Evolutionary conservation across 2,797 vertebrate genomes (phyloP).

Genomic region (Myripristis jacobus): DNA sequence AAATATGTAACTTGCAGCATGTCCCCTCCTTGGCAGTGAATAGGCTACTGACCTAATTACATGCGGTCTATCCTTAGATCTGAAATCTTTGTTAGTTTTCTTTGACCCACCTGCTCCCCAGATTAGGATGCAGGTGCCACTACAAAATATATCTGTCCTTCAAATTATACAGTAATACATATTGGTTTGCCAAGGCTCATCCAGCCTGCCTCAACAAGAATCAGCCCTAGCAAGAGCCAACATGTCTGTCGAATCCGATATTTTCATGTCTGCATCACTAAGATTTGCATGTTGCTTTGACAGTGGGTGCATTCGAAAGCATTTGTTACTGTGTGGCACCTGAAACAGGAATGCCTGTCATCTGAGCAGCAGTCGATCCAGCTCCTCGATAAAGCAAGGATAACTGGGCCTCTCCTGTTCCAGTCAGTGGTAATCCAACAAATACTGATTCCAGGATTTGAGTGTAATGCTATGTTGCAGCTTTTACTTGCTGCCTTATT

Average conservation of each 20-base stretch:
- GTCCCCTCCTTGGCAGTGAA: slow-evolving; percentile 5
- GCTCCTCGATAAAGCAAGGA: slow-evolving; percentile 1
- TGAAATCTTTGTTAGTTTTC: slow-evolving; percentile 1
- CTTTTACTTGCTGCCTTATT: neutral
- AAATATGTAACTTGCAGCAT: slow-evolving; percentile 4
- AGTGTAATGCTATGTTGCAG: neutral
- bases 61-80: slow-evolving; percentile 9
- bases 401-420: neutral
- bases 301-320: neutral
- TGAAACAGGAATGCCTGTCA: neutral
- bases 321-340: neutral
- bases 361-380: neutral
- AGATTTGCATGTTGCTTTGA: neutral
- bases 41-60: slow-evolving; percentile 20
- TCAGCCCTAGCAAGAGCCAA: slow-evolving; percentile 3
- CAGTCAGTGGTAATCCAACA: neutral
- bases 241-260: slow-evolving; percentile 4
- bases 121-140: neutral
- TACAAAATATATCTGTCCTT: slow-evolving; percentile 10
- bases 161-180: neutral
- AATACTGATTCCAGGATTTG: neutral
- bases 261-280: neutral
- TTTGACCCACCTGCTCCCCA: slow-evolving; percentile 23
- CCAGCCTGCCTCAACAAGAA: slow-evolving; percentile 27
- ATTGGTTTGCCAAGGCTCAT: slow-evolving; percentile 11